phyloP scores from a whole-genome alignment of 1,140 invertebrate species.

The Pseudomyrmex sp. region DNA sequence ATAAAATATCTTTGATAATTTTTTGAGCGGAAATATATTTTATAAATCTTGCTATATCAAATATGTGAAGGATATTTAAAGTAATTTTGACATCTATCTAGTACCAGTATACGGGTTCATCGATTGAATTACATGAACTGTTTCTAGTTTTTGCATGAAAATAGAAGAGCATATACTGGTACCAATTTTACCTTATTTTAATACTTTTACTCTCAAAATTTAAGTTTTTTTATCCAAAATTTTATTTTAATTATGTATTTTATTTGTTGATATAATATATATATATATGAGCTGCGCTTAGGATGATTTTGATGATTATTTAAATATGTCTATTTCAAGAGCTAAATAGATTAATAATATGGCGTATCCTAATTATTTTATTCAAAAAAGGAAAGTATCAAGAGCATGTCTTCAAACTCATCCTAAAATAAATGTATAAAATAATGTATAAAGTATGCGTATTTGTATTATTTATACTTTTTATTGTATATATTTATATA shows the following conservation, averaged over 20 bases:
- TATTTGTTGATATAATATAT: neutral
- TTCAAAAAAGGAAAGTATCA: neutral
- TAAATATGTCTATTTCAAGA: neutral
- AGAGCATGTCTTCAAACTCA: conserved; percentile 1
- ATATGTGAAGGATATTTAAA: conserved; percentile 42
- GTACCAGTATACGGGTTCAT: conserved; percentile 9
- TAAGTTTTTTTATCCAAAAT: conserved; percentile 12
- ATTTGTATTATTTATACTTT: conserved; percentile 25
- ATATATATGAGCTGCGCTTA: conserved; percentile 23
- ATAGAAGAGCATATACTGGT: conserved; percentile 5
- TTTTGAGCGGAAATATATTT: neutral
- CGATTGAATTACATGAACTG: conserved; percentile 30
- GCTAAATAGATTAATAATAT: neutral
- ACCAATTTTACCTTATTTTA: neutral
- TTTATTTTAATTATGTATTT: conserved; percentile 24
- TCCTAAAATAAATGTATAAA: neutral
- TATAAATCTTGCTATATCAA: conserved; percentile 23
- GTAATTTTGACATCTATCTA: neutral
- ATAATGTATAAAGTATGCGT: conserved; percentile 12
- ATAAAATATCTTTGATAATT: conserved; percentile 11
- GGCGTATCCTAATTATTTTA: neutral
- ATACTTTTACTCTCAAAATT: neutral
- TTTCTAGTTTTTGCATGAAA: conserved; percentile 25
- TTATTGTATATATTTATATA: conserved; percentile 36
- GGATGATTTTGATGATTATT: conserved; percentile 58